phyloP scores from a whole-genome alignment of 2,797 vertebrate genomes.

The Eupleurogrammus muticus region DNA sequence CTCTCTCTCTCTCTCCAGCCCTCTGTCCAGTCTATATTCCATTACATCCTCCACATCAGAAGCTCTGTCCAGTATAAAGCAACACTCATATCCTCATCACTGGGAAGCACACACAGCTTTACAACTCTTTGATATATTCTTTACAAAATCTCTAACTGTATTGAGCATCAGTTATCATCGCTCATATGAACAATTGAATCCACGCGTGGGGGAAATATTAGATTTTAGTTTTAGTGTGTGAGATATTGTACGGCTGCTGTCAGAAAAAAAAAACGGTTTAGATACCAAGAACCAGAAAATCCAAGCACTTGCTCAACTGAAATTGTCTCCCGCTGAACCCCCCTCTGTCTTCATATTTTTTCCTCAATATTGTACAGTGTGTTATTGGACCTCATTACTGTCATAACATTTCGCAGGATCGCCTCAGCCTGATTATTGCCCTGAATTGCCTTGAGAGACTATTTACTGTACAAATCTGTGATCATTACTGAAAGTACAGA shows the following conservation, averaged over 20 bases:
- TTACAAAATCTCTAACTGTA: conserved; percentile 36
- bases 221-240: conserved; percentile 42
- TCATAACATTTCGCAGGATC: conserved; percentile 44
- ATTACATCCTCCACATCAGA: conserved; percentile 71
- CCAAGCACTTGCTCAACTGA: conserved; percentile 22
- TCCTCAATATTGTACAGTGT: conserved; percentile 26
- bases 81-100: conserved; percentile 45
- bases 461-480: conserved; percentile 60
- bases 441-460: conserved; percentile 53
- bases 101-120: conserved; percentile 19
- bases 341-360: conserved; percentile 50
- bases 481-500: conserved; percentile 48
- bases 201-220: conserved; percentile 42
- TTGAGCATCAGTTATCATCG: conserved; percentile 28
- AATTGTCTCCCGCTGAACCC: conserved; percentile 43
- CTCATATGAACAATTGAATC: conserved; percentile 33
- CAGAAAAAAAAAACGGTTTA: conserved; percentile 23
- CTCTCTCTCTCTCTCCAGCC: conserved; percentile 70
- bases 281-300: conserved; percentile 12
- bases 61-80: conserved; percentile 53
- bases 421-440: conserved; percentile 50
- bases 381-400: conserved; percentile 52
- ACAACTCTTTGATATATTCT: conserved; percentile 32
- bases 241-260: conserved; percentile 32
- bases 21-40: conserved; percentile 75